Conservation (phyloP, 2,888 invertebrate genomes). For the Sarcophaga carnaria region DNA sequence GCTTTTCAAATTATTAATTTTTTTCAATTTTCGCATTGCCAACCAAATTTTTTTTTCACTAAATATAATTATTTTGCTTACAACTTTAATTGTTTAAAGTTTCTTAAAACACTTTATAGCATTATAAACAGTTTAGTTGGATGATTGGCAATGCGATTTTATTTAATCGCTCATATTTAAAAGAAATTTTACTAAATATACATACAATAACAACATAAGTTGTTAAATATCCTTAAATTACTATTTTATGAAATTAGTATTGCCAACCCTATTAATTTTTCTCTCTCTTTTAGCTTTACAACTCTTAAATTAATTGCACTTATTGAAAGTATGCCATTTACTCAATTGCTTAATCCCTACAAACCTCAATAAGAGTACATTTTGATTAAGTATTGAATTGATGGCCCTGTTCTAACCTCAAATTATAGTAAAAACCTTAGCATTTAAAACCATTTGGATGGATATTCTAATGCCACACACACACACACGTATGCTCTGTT, state of each 20-base stretch:
- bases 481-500: background rate
- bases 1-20: no score
- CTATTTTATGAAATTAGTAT: background rate
- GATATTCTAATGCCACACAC: background rate
- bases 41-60: no score
- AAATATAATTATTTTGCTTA: no score
- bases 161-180: no score
- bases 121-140: no score
- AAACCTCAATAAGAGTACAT: background rate
- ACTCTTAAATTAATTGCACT: background rate
- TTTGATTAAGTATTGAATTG: background rate
- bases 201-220: no score
- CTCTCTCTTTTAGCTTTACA: background rate
- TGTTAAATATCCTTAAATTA: no score
- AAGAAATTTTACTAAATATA: no score
- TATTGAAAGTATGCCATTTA: background rate
- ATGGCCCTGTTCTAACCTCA: background rate
- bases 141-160: no score
- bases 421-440: background rate
- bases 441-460: background rate
- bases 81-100: no score
- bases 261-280: background rate
- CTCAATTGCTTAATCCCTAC: background rate
- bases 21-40: no score
- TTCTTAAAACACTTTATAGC: no score